Base-by-base conservation (phyloP, 2,888 invertebrate species). In the Thysanoteuthis rhombus region DNA sequence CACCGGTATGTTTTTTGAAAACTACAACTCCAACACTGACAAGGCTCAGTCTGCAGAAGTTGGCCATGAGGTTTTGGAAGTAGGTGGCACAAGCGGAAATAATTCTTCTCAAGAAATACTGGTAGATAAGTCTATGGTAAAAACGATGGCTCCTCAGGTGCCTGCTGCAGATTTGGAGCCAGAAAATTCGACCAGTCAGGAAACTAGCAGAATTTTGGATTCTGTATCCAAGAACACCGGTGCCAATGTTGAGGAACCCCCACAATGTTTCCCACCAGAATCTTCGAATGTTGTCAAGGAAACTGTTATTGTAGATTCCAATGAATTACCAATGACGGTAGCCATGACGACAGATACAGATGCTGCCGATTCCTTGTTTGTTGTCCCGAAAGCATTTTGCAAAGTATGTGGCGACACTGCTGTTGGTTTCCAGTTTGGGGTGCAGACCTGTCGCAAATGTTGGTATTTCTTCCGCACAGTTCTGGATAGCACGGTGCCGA, bases 401-500 rank as follows among this genome's bases (percentile, higher is more conserved):
- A 92, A 93, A 42, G 95, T 95, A 16, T 95, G 95, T 93, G 93
- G 90, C 38, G 95, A 95, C 92, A 95, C 95, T 52, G 95, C 95
- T 16, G 95, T 94, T 47, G 95, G 95, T 36, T 93, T 95, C 36
- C 95, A 95, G 90, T 95, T 95, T 93, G 95, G 95, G 8, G 95
- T 95, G 4, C 93, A 93, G 58, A 95, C 95, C 36, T 95, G 95
- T 94, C 95, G 95, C 93, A 95, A 95, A 25, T 95, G 95, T 93
- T 42, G 32, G 32, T 92, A 45, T 42, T 92, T 92, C 42, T 92
- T 92, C 36, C 40, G 91, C 95, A 95, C 94, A 4, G 36, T 45
- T 75, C 45, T 92, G n/a, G 45, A 92, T 22, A 45, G n/a, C 2
- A 3, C 42, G 25, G 45, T 32, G 19, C 91, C 91, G 28, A 42